phyloP scores from a whole-genome alignment of 2,113 vertebrate genomes.

The Corythoichthys haematopterus region DNA sequence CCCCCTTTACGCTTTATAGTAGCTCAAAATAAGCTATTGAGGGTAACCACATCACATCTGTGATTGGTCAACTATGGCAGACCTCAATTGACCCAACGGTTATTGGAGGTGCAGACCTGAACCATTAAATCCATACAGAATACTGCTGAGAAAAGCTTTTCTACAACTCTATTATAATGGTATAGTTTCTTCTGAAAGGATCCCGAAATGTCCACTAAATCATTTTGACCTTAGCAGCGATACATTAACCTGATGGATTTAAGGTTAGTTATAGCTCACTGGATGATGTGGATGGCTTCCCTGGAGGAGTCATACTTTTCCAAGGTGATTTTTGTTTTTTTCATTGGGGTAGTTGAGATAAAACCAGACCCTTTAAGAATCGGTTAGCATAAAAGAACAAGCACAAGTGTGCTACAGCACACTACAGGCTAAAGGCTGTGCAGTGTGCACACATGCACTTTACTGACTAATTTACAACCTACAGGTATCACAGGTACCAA shows the following conservation, averaged over 20 bases:
- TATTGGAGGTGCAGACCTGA: neutral
- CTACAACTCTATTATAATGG: neutral
- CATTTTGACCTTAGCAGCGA: neutral
- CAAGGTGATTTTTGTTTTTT: neutral
- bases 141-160: neutral
- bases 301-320: slow-evolving; percentile 1
- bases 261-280: slow-evolving; percentile 6
- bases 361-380: slow-evolving; percentile 4
- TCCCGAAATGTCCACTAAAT: slow-evolving; percentile 9
- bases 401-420: neutral
- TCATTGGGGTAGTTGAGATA: slow-evolving; percentile 7
- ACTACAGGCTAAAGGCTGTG: no score
- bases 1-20: neutral
- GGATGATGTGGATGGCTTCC: slow-evolving; percentile 3
- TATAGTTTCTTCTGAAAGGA: slow-evolving; percentile 3
- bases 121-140: neutral
- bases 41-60: neutral
- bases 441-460: no score
- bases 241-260: slow-evolving; percentile 10
- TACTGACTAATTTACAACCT: no score
- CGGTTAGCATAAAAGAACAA: neutral
- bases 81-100: slow-evolving; percentile 1
- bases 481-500: no score
- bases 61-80: slow-evolving; percentile 1
- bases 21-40: slow-evolving; percentile 1